Conservation (phyloP, 2,797 vertebrate genomes). For the Myotis planiceps region DNA sequence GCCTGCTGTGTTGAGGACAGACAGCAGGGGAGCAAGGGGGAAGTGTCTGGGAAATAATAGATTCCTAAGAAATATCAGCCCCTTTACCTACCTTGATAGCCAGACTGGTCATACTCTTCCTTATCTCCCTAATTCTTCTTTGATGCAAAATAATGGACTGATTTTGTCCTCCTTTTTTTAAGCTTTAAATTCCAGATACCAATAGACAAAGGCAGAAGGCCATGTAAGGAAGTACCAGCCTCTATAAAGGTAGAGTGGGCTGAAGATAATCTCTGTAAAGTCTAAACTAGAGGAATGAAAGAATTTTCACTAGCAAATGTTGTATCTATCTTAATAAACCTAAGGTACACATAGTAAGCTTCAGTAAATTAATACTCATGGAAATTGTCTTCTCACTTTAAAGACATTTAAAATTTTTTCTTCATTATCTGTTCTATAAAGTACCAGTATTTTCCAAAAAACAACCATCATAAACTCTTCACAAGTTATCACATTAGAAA, state of each 20-base stretch:
- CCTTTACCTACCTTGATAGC: neutral
- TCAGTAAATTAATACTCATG: conserved; percentile 28
- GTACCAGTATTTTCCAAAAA: conserved; percentile 36
- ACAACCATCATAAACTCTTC: conserved; percentile 37
- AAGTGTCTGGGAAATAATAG: neutral
- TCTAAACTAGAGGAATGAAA: conserved; percentile 12
- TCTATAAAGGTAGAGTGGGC: neutral
- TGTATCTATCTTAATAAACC: neutral
- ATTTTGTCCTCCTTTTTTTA: neutral
- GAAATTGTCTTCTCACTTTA: conserved; percentile 46
- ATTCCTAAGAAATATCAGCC: neutral
- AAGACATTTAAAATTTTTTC: neutral
- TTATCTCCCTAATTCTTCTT: neutral
- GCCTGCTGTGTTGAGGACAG: neutral
- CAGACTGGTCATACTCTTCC: neutral
- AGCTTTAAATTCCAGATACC: conserved; percentile 2
- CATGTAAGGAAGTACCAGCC: neutral
- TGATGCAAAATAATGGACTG: neutral
- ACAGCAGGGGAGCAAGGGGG: neutral
- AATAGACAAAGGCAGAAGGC: neutral
- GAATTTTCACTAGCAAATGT: conserved; percentile 10
- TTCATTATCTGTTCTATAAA: conserved; percentile 30
- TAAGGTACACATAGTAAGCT: neutral
- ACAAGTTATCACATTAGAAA: conserved; percentile 41
- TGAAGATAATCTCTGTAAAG: neutral